Base-by-base conservation (phyloP, 1,140 invertebrate genomes). In the Whitmania pigra region DNA sequence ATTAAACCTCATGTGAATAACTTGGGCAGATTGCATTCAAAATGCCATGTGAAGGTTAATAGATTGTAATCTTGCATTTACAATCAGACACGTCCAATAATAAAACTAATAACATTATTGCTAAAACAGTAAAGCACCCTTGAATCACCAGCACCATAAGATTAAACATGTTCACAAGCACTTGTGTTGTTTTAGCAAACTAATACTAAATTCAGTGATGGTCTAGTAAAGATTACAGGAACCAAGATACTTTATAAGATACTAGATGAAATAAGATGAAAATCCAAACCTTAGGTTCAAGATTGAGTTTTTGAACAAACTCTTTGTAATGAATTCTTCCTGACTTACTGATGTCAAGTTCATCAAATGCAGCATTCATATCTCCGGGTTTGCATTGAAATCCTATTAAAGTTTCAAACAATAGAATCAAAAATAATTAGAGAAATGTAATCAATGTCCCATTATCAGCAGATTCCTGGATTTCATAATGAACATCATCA, bases 301-400 rank as follows among this genome's bases (percentile, higher is more conserved):
- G 93, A 79, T 94, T 85, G 15, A 99, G 83, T 0, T 95, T 94
- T 25, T 96, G 94, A 73, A 98, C 94, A 82, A 98, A 99, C 82
- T 99, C 94, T 82, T 96, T 94, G 88, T 95, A 96, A 80, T 97
- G 93, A 75, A 99, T 96, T 75, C 92, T 85, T 66, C 93, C 94
- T 80, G 91, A 88, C 73, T 89, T 89, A 78, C 94, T 91, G 76
- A 90, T 88, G 85, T 99, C 95, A 80, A 99, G 98, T 76, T 97
- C 88, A 83, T 98, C 93, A 4, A 95, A 95, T 6, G 99, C 96
- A 54, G 93, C 92, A 78, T 93, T 92, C 90, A 99, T 94, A 85
- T 99, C 96, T 78, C 97, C 85, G 20, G 90, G 88, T 73, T 91
- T 95, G 2, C 94, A 97, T 76, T 94, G 93, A 84, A 99, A 99